Evolutionary conservation across 1,140 invertebrate genomes (phyloP).

Genomic region (Charaxes varanes): DNA sequence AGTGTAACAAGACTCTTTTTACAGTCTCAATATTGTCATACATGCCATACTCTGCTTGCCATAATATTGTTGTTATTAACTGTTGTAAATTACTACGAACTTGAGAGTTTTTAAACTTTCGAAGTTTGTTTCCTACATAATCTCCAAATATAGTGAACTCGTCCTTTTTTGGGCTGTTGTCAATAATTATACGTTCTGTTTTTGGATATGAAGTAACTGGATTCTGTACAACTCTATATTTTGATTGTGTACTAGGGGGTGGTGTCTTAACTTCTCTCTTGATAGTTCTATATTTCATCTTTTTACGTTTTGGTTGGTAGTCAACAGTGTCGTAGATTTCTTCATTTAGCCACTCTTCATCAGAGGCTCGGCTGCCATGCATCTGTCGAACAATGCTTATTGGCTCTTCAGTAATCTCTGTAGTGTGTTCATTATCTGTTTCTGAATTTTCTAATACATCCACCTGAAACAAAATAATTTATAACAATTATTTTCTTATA

Average conservation of each 20-base stretch:
- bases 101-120: conserved; percentile 47
- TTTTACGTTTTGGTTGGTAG: conserved; percentile 41
- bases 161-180: conserved; percentile 35
- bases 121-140: conserved; percentile 57
- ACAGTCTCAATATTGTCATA: conserved; percentile 59
- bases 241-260: conserved; percentile 22
- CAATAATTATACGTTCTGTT: conserved; percentile 29
- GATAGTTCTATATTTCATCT: conserved; percentile 42
- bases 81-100: conserved; percentile 58
- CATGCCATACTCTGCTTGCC: conserved; percentile 62
- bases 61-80: conserved; percentile 60
- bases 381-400: conserved; percentile 48
- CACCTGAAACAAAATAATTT: conserved; percentile 39
- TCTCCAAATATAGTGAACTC: conserved; percentile 58
- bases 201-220: conserved; percentile 22
- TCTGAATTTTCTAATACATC: conserved; percentile 47
- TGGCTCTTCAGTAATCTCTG: conserved; percentile 36
- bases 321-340: conserved; percentile 47
- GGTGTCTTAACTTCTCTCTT: conserved; percentile 48
- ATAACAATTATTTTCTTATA: too few relatives aligned
- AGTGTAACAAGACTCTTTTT: conserved; percentile 47
- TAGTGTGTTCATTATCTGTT: conserved; percentile 34
- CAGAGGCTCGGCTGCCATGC: conserved; percentile 32
- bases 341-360: conserved; percentile 63
- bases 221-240: conserved; percentile 24